phyloP scores from a whole-genome alignment of 2,888 invertebrate species.

The Calameuta pallipes region DNA sequence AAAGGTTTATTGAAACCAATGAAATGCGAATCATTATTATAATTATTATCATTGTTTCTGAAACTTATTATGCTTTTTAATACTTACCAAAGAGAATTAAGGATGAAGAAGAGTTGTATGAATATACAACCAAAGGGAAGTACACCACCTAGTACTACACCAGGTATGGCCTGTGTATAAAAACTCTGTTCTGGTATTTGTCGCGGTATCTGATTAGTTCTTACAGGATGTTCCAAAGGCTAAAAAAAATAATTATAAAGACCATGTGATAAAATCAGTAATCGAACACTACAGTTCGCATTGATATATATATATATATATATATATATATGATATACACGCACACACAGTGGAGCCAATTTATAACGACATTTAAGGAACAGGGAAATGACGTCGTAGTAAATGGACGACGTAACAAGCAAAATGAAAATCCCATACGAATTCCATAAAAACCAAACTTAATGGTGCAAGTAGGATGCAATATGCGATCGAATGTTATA shows the following conservation, averaged over 20 bases:
- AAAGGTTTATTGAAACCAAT: not conserved
- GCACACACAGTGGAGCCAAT: no score
- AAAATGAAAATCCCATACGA: no score
- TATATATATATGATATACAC: not conserved
- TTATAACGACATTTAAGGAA: no score
- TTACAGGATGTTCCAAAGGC: constrained; percentile 96
- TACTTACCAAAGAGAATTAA: constrained; percentile 95
- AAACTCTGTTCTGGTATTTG: constrained; percentile 99
- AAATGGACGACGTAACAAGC: no score
- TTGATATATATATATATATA: not conserved
- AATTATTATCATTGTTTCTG: not conserved
- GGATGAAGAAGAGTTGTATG: constrained; percentile 98
- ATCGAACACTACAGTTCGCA: not conserved
- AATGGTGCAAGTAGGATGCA: no score
- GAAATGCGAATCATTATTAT: not conserved
- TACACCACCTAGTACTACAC: constrained; percentile 98
- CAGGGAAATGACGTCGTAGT: no score
- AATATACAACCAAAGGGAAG: constrained; percentile 98
- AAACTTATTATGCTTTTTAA: not conserved
- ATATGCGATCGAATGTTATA: no score
- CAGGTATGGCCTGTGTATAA: constrained; percentile 95
- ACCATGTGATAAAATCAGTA: constrained; percentile 2
- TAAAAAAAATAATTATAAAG: constrained; percentile 63
- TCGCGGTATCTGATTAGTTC: constrained; percentile 98
- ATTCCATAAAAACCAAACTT: no score